Conservation (phyloP, 1,140 invertebrate species). For the Meloidogyne exigua region DNA sequence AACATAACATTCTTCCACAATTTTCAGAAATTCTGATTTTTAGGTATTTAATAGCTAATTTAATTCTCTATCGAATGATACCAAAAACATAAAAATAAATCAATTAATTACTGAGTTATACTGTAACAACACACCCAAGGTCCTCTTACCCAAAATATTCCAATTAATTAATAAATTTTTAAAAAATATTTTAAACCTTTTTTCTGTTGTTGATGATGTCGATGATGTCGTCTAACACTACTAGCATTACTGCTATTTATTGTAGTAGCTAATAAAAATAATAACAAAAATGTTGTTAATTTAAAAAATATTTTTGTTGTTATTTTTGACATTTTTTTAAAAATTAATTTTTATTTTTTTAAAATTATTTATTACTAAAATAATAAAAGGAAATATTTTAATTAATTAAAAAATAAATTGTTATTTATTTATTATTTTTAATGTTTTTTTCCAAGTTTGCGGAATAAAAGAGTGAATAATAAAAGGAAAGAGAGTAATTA, state of each 20-base stretch:
- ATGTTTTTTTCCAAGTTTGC: too few relatives aligned
- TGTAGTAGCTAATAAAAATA: background rate
- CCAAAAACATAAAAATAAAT: background rate
- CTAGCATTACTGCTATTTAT: background rate
- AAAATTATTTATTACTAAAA: background rate
- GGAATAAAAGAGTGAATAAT: too few relatives aligned
- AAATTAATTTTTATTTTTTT: background rate
- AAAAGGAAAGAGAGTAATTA: background rate
- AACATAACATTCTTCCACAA: background rate
- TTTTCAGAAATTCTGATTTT: background rate
- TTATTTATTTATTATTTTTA: too few relatives aligned
- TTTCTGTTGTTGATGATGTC: background rate
- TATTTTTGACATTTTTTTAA: background rate
- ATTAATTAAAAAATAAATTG: too few relatives aligned
- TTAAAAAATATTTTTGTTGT: background rate
- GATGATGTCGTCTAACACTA: background rate
- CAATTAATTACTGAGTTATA: background rate
- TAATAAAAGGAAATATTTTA: too few relatives aligned
- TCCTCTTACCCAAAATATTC: background rate
- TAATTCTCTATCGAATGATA: background rate
- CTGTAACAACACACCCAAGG: background rate
- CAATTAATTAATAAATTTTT: background rate
- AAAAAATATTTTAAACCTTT: background rate
- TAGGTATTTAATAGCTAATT: background rate
- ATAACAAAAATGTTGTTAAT: background rate